Evolutionary conservation across 2,797 vertebrate species (phyloP), one percentile per base, ranked within the genome.

Genomic region (Ctenosaura bakeri): DNA sequence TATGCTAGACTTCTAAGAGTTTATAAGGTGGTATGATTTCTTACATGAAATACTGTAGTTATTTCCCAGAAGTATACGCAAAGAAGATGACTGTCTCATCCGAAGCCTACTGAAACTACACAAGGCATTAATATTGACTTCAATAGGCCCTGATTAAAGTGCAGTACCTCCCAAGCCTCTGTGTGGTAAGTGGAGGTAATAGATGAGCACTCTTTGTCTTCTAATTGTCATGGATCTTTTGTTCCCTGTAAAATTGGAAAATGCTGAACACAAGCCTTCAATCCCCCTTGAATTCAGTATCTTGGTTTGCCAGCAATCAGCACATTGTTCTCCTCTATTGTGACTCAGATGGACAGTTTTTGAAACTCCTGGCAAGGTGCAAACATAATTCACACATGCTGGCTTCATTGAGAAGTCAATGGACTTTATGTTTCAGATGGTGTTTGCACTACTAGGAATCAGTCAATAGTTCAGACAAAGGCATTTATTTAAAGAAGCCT

Each of bases 151-250:
- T 88, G 77, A 71, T 79, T 88, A 69, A 69, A 7, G 83, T 7
- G 2, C 24, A 83, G 78, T 84, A 71, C 38, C 32, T n/a, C 74
- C 29, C n/a, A 85, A 62, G 29, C 50, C 12, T 29, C 52, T 78
- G 22, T n/a, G 50, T 62, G 50, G 35, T 84, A 79, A 50, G 7
- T 79, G 69, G 54, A 64, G 32, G 76, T 73, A 80, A 74, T 73
- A 42, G 54, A 59, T 52, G 42, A 86, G 78, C 24, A 4, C 4
- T 64, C 69, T 73, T 38, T 76, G 38, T 38, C 54, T 62, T 82
- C 32, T 74, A 64, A 87, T 66, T 50, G 32, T 52, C 71, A 54
- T 54, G 56, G 42, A 87, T 90, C 79, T 89, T 90, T 83, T 90
- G 22, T 81, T 54, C 26, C 32, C 0, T 81, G 18, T 42, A 86